A percentile compares a stretch with the other conserved stretches of the same genome.
These are phyloP conservation scores for Sebastes schlegelii DNA, from an alignment of 2,113 vertebrate species.

Conservation along the genomic window DNA sequence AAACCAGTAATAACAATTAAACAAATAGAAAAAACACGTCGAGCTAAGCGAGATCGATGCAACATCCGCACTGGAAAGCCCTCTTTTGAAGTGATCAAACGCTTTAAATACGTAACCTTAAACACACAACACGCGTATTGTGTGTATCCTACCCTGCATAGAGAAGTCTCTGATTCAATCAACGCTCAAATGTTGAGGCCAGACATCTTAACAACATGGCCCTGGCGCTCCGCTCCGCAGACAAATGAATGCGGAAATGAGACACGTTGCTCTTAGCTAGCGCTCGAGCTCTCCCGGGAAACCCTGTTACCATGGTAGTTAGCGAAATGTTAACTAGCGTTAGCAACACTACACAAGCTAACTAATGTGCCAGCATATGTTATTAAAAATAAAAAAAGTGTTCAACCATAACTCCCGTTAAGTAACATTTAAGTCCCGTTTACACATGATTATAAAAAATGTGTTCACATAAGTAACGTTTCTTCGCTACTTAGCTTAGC, in stretches of 20 bases:
- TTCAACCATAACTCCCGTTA: too few species aligned
- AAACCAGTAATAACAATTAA: not conserved
- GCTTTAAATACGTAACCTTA: not conserved
- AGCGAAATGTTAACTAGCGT: conserved; percentile 27
- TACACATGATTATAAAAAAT: not conserved
- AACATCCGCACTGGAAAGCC: not conserved
- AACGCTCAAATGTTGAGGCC: conserved; percentile 50
- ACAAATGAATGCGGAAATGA: conserved; percentile 83
- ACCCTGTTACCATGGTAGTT: conserved; percentile 65
- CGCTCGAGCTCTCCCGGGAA: conserved; percentile 63
- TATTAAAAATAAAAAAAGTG: too few species aligned
- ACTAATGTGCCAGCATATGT: too few species aligned
- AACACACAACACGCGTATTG: not conserved
- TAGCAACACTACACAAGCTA: not conserved
- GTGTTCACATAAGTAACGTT: conserved; percentile 9
- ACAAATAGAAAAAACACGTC: not conserved
- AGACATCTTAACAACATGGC: conserved; percentile 78
- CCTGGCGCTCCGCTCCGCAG: conserved; percentile 66
- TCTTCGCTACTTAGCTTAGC: conserved; percentile 26
- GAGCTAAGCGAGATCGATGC: not conserved
- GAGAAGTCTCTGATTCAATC: conserved; percentile 48
- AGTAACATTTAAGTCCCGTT: too few species aligned
- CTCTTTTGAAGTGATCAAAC: conserved; percentile 1
- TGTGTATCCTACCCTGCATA: conserved; percentile 8
- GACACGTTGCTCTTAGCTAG: conserved; percentile 82